Evolutionary conservation across 1,140 invertebrate species (phyloP).

Genomic region (Ceratoteleas bidentatus): DNA sequence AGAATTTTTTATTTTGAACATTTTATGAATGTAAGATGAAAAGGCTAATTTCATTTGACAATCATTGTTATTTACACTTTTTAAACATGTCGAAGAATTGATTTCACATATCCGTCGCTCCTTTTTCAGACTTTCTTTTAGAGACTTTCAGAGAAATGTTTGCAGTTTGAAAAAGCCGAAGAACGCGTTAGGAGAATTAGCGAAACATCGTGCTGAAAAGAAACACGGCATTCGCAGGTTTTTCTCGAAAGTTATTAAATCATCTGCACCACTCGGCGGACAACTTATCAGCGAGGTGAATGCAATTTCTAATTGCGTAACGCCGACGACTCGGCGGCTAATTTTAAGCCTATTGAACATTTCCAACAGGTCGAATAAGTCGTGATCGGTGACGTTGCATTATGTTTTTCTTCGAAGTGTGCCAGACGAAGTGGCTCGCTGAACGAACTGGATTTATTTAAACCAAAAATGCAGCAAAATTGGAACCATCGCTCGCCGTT

Average conservation of each 20-base stretch:
- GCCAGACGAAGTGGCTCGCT: conserved; percentile 53
- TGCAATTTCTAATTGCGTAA: conserved; percentile 56
- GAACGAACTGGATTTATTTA: conserved; percentile 53
- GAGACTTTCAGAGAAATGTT: too few relatives aligned
- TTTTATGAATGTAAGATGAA: too few relatives aligned
- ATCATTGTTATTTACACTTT: too few relatives aligned
- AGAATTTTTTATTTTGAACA: too few relatives aligned
- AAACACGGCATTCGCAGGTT: neutral
- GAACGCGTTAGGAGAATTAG: too few relatives aligned
- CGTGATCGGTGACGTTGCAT: conserved; percentile 45
- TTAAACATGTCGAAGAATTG: too few relatives aligned
- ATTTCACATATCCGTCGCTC: too few relatives aligned
- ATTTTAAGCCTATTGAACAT: conserved; percentile 45
- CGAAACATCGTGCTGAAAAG: neutral
- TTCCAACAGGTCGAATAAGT: conserved; percentile 31
- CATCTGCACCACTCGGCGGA: conserved; percentile 12
- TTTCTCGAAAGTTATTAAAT: conserved; percentile 20
- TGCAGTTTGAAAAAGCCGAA: too few relatives aligned
- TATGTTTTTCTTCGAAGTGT: conserved; percentile 48
- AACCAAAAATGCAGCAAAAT: conserved; percentile 64
- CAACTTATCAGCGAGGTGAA: conserved; percentile 47
- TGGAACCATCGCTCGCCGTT: conserved; percentile 47
- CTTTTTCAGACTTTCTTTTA: too few relatives aligned
- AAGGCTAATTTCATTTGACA: too few relatives aligned
- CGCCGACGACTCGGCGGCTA: conserved; percentile 14